These are phyloP conservation scores for Perdix hodgsoniae DNA, from an alignment of 2,797 vertebrate species.

Conservation along the genomic window DNA sequence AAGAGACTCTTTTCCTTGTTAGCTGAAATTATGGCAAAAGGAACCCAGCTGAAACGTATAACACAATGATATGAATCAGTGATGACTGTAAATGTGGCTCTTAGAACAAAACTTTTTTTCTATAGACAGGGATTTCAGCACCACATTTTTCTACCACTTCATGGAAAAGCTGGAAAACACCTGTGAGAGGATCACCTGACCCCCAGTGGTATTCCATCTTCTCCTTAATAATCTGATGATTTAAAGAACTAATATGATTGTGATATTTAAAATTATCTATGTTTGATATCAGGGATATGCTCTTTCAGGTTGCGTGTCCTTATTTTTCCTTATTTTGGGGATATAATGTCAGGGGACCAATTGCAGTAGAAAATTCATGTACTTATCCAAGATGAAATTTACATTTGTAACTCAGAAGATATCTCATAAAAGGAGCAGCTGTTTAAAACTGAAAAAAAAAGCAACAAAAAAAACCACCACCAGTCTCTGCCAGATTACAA, in stretches of 20 bases:
- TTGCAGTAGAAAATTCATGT: not conserved
- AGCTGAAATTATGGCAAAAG: conserved; percentile 16
- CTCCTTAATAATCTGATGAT: not conserved
- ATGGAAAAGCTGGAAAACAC: not conserved
- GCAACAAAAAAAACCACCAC: not conserved
- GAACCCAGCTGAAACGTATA: conserved; percentile 2
- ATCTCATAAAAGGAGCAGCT: not conserved
- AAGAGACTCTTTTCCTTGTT: conserved; percentile 40
- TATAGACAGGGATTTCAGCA: not conserved
- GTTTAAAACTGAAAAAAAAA: not conserved
- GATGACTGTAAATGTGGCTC: not conserved
- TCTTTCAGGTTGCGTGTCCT: not conserved
- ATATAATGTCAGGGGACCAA: not conserved
- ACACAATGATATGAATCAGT: not conserved
- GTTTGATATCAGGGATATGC: not conserved
- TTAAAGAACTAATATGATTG: not conserved
- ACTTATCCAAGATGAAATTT: conserved; percentile 2
- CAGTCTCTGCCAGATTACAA: not conserved
- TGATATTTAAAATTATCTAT: not conserved
- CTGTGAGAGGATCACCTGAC: not conserved
- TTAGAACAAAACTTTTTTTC: not conserved
- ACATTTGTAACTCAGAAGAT: conserved; percentile 8
- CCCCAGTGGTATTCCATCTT: not conserved
- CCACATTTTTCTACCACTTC: not conserved
- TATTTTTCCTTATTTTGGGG: not conserved